Base-by-base conservation (phyloP, 2,888 invertebrate species). In the Rhagonycha fulva region DNA sequence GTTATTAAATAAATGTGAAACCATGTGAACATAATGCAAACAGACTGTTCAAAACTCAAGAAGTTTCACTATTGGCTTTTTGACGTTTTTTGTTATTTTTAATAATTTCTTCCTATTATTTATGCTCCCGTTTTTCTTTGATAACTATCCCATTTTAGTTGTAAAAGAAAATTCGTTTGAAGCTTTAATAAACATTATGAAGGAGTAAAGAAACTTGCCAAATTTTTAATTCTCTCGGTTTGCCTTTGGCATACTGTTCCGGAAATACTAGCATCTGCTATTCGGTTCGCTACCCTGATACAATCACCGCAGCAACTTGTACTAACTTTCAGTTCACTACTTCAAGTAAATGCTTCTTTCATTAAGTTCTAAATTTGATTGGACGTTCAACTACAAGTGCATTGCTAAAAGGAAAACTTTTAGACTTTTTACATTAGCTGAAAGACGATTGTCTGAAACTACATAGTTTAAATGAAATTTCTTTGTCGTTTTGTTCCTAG, bases 1-100 rank as follows among this genome's bases (percentile, higher is more conserved):
- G 84, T 85, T 86, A 86, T 86, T 86, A 86, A 86, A 86, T 86
- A 85, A 85, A 84, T 84, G 85, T 85, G 85, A 85, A 85, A 82
- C 85, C 85, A 83, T 82, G 84, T 82, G 84, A 76, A 83, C 73
- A 80, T 86, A 85, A 86, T 85, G 81, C 82, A 81, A 81, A 81
- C 83, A 83, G 84, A 83, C 84, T 83, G 82, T 78, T 81, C 76
- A 76, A 79, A 82, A 81, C 81, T 82, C 81, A 79, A 79, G 80
- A 80, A 79, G 75, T 26, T 74, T 78, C 70, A 75, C 71, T 75
- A 79, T 74, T 73, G 76, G 28, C 63, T 61, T 68, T 60, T 60
- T 71, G 30, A 60, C 62, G 71, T 60, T 47, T 47, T 74, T 68
- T 70, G 61, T 30, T 19, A 73, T 62, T 70, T 76, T 76, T 68